Percentiles rank a stretch among this genome's conserved stretches.
Conservation (phyloP, 2,797 vertebrate genomes). For the Lepus oiostolus region DNA sequence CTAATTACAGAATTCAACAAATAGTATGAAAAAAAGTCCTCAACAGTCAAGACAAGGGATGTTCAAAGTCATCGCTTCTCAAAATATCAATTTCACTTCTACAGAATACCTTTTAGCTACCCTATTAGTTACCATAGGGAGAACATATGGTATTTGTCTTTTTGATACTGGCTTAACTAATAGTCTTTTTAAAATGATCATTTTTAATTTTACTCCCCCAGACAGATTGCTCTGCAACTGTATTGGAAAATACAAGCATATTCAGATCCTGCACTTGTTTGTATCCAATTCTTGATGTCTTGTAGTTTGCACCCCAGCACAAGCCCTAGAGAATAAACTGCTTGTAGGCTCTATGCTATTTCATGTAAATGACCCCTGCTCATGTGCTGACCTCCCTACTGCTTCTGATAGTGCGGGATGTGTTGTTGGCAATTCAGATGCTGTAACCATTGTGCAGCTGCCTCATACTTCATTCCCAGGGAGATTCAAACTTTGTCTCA, state of each 20-base stretch:
- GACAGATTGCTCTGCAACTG: background rate
- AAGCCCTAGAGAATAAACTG: background rate
- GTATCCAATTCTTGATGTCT: background rate
- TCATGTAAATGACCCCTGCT: background rate
- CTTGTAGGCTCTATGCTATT: background rate
- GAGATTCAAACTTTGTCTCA: background rate
- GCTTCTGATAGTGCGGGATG: background rate
- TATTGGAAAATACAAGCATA: background rate
- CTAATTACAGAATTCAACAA: no score
- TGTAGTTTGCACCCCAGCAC: background rate
- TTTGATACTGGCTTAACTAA: no score
- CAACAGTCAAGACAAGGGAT: no score
- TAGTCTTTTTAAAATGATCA: background rate
- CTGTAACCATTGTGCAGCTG: background rate
- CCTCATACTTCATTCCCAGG: background rate
- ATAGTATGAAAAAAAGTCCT: no score
- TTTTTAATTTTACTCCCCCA: background rate
- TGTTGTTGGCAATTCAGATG: background rate
- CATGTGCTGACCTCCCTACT: background rate
- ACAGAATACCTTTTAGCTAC: no score
- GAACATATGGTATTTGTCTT: no score
- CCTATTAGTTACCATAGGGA: no score
- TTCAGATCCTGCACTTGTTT: background rate
- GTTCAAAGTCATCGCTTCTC: no score
- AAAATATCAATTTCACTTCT: no score